phyloP scores from a whole-genome alignment of 2,797 vertebrate genomes.

The Ateles fusciceps region DNA sequence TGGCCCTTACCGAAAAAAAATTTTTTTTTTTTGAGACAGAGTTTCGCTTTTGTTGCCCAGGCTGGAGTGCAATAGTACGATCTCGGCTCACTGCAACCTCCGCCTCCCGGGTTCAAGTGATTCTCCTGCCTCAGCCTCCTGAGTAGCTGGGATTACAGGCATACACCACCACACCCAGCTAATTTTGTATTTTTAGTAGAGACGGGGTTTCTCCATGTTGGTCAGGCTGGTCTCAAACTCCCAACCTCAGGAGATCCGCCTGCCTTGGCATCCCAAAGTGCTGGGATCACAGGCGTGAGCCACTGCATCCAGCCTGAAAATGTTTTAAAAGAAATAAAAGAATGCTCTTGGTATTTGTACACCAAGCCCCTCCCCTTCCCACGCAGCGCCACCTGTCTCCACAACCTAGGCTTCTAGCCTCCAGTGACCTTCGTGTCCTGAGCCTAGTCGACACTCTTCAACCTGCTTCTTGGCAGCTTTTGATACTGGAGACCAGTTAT shows the following conservation, averaged over 20 bases:
- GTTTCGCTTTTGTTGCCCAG: no score
- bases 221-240: background rate
- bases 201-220: background rate
- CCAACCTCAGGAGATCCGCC: background rate
- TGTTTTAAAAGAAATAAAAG: background rate
- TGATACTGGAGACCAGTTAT: accelerated
- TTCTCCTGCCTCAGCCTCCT: no score
- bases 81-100: no score
- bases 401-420: background rate
- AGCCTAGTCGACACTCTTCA: accelerated
- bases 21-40: no score
- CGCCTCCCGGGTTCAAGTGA: no score
- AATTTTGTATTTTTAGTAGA: background rate
- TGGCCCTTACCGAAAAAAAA: background rate
- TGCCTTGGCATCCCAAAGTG: background rate
- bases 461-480: background rate
- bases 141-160: background rate
- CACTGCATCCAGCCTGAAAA: background rate
- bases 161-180: accelerated
- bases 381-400: background rate
- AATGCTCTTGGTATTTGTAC: background rate
- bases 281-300: background rate
- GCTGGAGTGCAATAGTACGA: no score
- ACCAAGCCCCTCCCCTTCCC: no score
- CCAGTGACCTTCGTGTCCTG: background rate